Evolutionary conservation across 2,797 vertebrate genomes (phyloP), one percentile per base, ranked within the genome.

Genomic region (Acanthurus leucopareius): DNA sequence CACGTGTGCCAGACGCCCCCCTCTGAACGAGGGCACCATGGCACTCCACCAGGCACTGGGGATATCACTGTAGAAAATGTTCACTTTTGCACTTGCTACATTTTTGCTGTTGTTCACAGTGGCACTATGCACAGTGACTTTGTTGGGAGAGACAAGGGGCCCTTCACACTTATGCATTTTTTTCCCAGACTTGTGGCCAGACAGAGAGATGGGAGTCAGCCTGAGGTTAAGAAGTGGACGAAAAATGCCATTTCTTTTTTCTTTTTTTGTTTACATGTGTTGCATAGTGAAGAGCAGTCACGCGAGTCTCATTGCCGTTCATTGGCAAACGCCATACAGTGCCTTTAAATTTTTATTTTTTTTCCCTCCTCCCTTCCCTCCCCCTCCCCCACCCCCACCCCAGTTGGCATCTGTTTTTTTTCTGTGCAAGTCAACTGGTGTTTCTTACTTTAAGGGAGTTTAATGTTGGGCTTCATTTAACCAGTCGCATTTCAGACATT

Each of bases 401-500:
- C 96, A 95, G 94, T 97, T 96, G 97, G 96, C 95, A 89, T 96
- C 94, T 83, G 95, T 96, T 95, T 96, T 95, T 96, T 94, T 93
- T 92, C 94, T 95, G 94, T 94, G 91, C 95, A 95, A 95, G 96
- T 96, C 96, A 96, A 94, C 96, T 97, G 96, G 94, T 83, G 96
- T 97, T 97, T 97, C 97, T 97, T 99, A 98, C 97, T 98, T 97
- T 97, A 95, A 32, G 96, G 95, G 93, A 95, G 95, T 95, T 97
- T 96, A 97, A 96, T 94, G 96, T 97, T 96, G 96, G 96, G 96
- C 97, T 98, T 98, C 96, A 98, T 97, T 98, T 97, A 97, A 97
- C 97, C 96, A 97, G 97, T 97, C 97, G 97, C 97, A 98, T 97
- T 98, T 97, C 97, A 97, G 97, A 96, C 96, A 98, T 97, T 98